Conservation (phyloP, 2,113 vertebrate species). For the Prionailurus viverrinus region DNA sequence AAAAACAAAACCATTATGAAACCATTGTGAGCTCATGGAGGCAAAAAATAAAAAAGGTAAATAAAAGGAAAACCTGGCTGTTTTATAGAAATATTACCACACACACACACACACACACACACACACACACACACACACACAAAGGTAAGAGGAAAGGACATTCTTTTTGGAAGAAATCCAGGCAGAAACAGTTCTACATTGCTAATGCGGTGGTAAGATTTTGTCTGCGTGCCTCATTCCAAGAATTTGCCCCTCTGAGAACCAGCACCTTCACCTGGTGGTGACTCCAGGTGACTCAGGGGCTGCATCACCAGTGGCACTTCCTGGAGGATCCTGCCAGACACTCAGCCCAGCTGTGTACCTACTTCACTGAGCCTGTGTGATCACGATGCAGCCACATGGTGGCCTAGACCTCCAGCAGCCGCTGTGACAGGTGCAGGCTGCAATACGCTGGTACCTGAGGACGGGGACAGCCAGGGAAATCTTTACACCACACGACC, state of each 20-base stretch:
- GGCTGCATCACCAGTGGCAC: neutral
- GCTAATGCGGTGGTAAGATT: neutral
- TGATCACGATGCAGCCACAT: accelerated
- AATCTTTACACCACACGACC: neutral
- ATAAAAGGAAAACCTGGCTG: neutral
- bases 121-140: too few relatives aligned
- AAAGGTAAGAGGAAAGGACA: neutral
- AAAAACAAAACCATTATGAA: constrained; percentile 3
- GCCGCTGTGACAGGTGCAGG: neutral
- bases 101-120: neutral
- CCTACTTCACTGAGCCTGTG: neutral
- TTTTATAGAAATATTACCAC: constrained; percentile 12
- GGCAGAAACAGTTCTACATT: neutral
- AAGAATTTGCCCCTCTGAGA: neutral
- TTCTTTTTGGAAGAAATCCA: neutral
- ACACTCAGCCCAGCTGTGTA: neutral
- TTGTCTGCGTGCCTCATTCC: neutral
- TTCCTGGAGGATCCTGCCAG: neutral
- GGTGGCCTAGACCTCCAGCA: neutral
- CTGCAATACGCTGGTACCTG: neutral
- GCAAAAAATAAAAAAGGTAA: neutral
- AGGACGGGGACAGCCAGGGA: constrained; percentile 45
- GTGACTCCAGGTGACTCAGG: neutral
- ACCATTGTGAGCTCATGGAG: neutral
- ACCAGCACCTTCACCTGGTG: neutral